A percentile compares a stretch with the other conserved stretches of the same genome.
Evolutionary conservation across 2,888 invertebrate genomes (phyloP).

Genomic region (Chromoteleia sp.): DNA sequence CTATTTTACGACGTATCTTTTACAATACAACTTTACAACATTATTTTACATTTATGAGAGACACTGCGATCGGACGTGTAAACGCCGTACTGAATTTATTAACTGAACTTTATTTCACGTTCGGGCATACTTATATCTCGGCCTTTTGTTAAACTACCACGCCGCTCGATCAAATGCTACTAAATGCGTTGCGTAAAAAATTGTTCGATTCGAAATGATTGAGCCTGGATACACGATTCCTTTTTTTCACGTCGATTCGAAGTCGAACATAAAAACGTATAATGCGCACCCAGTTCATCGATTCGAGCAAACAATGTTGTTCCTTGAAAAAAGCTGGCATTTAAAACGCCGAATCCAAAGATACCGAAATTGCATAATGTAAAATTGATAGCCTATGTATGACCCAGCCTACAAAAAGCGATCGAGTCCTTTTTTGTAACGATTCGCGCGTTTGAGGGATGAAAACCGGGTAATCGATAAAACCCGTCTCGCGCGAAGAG

Average conservation of each 20-base stretch:
- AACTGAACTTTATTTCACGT: too few species aligned
- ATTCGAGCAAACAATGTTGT: constrained; percentile 5
- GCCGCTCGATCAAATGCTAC: too few species aligned
- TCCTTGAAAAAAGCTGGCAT: constrained; percentile 22
- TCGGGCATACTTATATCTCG: too few species aligned
- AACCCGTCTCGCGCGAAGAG: constrained; percentile 14
- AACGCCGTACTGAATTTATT: too few species aligned
- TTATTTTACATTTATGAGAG: background rate
- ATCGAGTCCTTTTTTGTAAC: constrained; percentile 29
- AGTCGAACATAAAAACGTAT: background rate
- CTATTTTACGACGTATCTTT: background rate
- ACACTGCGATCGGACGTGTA: too few species aligned
- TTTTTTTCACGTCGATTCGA: background rate
- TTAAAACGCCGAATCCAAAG: constrained; percentile 8
- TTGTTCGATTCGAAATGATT: background rate
- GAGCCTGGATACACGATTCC: background rate
- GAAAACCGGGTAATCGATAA: constrained; percentile 43
- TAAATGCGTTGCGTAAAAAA: too few species aligned
- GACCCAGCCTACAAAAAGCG: constrained; percentile 27
- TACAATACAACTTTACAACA: background rate
- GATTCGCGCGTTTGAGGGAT: constrained; percentile 12
- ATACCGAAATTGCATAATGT: constrained; percentile 32
- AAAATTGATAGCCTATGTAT: constrained; percentile 37
- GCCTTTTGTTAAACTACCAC: too few species aligned
- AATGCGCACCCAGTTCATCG: background rate